Percentiles rank a stretch among this genome's conserved stretches.
Conservation (phyloP, 2,113 vertebrate genomes). For the Eulacestoma nigropectus region DNA sequence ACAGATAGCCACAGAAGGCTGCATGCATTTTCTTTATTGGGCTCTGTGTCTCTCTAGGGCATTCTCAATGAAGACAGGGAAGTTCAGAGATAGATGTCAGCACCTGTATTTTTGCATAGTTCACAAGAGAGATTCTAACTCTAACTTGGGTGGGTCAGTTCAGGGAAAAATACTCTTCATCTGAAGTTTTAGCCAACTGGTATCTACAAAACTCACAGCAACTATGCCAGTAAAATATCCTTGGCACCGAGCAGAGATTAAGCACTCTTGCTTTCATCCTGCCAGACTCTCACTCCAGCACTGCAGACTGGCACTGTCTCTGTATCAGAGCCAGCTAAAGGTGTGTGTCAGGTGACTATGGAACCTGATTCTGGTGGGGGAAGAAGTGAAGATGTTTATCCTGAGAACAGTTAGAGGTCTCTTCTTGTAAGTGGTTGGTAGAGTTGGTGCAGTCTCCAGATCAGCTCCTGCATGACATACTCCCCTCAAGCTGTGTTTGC, state of each 20-base stretch:
- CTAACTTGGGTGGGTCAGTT: background rate
- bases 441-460: background rate
- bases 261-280: background rate
- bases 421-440: background rate
- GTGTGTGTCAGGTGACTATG: accelerated
- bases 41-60: background rate
- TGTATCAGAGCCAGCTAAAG: background rate
- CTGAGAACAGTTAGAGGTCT: background rate
- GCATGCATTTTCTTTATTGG: background rate
- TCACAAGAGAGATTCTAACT: background rate
- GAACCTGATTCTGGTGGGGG: background rate
- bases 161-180: background rate
- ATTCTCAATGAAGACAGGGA: background rate
- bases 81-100: background rate
- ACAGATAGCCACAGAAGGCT: background rate
- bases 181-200: background rate
- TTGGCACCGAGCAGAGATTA: background rate
- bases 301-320: background rate
- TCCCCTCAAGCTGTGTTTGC: background rate
- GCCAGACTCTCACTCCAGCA: background rate
- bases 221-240: background rate
- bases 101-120: background rate
- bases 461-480: background rate
- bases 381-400: background rate
- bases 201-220: background rate